phyloP scores from a whole-genome alignment of 2,888 invertebrate genomes.

The Plemyria rubiginata region DNA sequence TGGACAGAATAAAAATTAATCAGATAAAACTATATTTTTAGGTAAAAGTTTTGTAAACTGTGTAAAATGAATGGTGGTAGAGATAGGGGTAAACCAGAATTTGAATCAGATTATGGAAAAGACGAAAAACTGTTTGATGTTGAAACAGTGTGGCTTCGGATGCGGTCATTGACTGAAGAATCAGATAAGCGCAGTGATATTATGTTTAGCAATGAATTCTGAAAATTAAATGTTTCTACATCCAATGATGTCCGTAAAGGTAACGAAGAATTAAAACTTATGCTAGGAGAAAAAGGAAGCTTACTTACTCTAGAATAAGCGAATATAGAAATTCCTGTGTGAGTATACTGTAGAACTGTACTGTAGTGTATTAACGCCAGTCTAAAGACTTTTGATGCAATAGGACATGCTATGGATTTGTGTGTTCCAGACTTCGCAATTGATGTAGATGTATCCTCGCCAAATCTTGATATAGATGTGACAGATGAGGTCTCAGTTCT shows the following conservation, averaged over 20 bases:
- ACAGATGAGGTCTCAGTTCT: too few species aligned
- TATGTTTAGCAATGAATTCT: neutral
- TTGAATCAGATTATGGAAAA: neutral
- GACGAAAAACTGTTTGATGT: neutral
- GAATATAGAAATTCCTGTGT: neutral
- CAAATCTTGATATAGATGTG: too few species aligned
- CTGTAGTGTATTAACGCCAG: neutral
- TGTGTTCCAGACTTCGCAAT: too few species aligned
- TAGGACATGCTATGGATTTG: neutral
- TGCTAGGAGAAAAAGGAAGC: neutral
- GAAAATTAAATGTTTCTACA: neutral
- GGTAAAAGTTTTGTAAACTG: neutral
- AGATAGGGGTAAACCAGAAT: neutral
- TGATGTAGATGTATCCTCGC: too few species aligned
- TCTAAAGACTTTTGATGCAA: too few species aligned
- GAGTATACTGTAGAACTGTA: neutral
- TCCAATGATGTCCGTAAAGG: neutral
- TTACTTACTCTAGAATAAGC: neutral
- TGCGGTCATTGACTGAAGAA: neutral
- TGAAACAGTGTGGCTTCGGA: neutral
- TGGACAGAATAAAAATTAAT: slow-evolving; percentile 1
- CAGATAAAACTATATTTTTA: neutral
- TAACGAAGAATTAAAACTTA: neutral
- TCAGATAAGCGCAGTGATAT: neutral
- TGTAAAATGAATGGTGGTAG: neutral